A percentile compares a stretch with the other conserved stretches of the same genome.
Conservation (phyloP, 2,113 vertebrate genomes). For the Ancistrus triradiatus region DNA sequence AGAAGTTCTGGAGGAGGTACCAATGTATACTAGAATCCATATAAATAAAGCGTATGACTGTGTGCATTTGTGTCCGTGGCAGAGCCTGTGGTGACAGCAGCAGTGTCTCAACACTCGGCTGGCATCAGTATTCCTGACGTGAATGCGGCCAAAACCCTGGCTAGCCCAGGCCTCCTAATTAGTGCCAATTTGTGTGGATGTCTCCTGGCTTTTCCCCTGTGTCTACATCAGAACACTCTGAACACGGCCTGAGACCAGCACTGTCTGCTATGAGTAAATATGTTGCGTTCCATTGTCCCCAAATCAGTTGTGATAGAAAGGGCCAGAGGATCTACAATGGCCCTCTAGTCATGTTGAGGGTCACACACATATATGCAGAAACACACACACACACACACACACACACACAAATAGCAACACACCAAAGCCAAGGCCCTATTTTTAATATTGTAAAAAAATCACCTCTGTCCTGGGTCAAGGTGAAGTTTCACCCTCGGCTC, state of each 20-base stretch:
- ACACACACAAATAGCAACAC: no score
- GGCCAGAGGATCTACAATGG: conserved; percentile 35
- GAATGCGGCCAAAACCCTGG: conserved; percentile 32
- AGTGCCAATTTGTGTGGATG: conserved; percentile 47
- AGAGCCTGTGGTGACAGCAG: conserved; percentile 33
- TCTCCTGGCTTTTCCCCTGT: conserved; percentile 41
- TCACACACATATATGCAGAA: conserved; percentile 21
- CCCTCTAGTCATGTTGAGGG: conserved; percentile 37
- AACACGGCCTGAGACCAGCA: conserved; percentile 28
- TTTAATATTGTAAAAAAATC: conserved; percentile 32
- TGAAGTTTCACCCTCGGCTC: conserved; percentile 42
- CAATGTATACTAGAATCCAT: neutral
- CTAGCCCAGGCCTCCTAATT: conserved; percentile 40
- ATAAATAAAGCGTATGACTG: neutral
- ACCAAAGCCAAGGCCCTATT: conserved; percentile 28
- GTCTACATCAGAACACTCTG: conserved; percentile 3
- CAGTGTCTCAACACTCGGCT: conserved; percentile 40
- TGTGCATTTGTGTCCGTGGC: neutral
- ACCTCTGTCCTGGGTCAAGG: conserved; percentile 45
- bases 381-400: no score
- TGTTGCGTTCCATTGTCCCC: conserved; percentile 16
- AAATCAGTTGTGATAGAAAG: conserved; percentile 48
- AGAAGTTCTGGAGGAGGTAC: no score
- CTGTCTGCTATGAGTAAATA: conserved; percentile 25
- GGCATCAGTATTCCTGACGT: conserved; percentile 50